These are phyloP conservation scores for Clunio marinus DNA, from an alignment of 2,888 invertebrate genomes.

Conservation along the genomic window DNA sequence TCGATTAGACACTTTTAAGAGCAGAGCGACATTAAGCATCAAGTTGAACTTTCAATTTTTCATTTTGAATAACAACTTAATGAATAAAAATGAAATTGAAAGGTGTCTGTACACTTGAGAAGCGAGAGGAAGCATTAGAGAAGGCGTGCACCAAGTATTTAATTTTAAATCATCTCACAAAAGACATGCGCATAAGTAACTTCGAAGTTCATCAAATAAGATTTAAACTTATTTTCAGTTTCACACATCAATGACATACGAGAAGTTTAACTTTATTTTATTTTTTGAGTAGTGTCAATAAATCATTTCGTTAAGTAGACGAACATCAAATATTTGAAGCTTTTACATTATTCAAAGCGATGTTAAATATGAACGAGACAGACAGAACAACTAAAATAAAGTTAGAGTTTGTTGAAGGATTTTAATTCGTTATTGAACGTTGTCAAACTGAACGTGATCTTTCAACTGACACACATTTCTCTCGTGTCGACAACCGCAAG, in stretches of 20 bases:
- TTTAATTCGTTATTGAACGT: too few relatives aligned
- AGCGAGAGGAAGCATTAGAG: background rate
- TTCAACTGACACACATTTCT: too few relatives aligned
- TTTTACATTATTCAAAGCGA: too few relatives aligned
- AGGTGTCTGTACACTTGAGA: background rate
- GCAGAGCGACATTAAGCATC: background rate
- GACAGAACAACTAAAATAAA: too few relatives aligned
- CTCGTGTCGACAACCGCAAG: too few relatives aligned
- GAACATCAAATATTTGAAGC: background rate
- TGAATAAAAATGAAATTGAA: slow-evolving; percentile 7
- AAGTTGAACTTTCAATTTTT: background rate
- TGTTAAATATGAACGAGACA: too few relatives aligned
- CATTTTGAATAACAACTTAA: background rate
- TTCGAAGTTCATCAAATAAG: background rate
- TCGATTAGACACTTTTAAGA: background rate
- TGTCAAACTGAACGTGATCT: too few relatives aligned
- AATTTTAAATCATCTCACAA: background rate
- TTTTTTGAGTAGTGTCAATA: background rate
- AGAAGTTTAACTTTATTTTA: too few relatives aligned
- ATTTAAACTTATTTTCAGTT: too few relatives aligned
- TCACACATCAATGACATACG: background rate
- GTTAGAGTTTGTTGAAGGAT: too few relatives aligned
- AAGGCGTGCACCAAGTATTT: background rate
- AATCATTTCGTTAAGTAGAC: background rate
- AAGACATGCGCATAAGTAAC: background rate